phyloP scores from a whole-genome alignment of 2,113 vertebrate genomes.

The Pachypanchax playfairii region DNA sequence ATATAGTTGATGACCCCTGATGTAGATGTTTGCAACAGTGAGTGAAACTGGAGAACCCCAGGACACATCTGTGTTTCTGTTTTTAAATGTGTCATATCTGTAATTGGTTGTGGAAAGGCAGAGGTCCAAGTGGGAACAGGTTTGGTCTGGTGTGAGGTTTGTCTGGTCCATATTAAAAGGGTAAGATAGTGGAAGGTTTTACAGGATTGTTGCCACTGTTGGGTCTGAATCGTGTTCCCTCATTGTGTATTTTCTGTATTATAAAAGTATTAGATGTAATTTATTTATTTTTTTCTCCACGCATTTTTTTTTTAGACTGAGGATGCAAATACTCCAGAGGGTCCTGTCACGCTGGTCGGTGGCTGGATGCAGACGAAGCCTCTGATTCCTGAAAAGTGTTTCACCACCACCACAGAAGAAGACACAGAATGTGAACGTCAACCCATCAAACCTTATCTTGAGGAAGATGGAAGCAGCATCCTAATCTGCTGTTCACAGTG shows the following conservation, averaged over 20 bases:
- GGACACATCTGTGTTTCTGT: too few species aligned
- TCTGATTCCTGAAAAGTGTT: constrained; percentile 96
- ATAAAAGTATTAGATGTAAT: background rate
- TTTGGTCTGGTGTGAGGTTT: too few species aligned
- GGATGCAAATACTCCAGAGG: constrained; percentile 71
- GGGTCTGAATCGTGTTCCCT: too few species aligned
- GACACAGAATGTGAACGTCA: constrained; percentile 82
- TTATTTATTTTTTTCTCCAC: background rate
- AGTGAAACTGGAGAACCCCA: too few species aligned
- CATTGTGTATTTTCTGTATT: background rate
- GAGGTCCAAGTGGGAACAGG: too few species aligned
- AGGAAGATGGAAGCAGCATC: constrained; percentile 92
- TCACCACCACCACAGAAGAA: constrained; percentile 87
- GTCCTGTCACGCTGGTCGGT: constrained; percentile 53
- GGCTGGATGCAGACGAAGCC: constrained; percentile 87
- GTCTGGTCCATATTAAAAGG: too few species aligned
- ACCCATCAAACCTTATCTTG: constrained; percentile 85
- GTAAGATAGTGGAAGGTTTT: too few species aligned
- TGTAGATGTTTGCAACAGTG: too few species aligned
- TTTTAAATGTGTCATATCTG: too few species aligned
- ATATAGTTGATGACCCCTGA: too few species aligned
- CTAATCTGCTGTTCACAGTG: constrained; percentile 93
- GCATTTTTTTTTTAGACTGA: constrained; percentile 78
- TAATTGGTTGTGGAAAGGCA: too few species aligned
- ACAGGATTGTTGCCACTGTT: too few species aligned